Evolutionary conservation across 2,888 invertebrate species (phyloP), one percentile per base, ranked within the genome.

Genomic region (Trypoxylon attenuatum): DNA sequence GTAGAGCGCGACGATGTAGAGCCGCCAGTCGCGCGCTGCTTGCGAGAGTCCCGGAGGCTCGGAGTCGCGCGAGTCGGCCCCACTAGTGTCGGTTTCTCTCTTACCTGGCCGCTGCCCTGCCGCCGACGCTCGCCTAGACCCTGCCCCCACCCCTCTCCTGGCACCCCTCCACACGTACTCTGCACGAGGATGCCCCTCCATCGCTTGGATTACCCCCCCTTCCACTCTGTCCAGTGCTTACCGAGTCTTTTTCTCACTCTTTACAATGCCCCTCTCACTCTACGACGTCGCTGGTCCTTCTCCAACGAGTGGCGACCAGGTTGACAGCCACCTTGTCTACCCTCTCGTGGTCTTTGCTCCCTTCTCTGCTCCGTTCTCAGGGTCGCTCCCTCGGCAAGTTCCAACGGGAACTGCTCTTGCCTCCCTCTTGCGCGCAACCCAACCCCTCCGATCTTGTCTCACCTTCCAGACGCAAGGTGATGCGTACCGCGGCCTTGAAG

Each of bases 41-140:
- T 61, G 49, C 57, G 69, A 62, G 57, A 67, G 57, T 71, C 58
- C 55, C 72, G 73, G 76, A 79, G 76, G 71, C 73, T 76, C 79
- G 76, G 73, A 80, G 83, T 78, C 82, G 84, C 83, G 83, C 82
- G 82, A 82, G 82, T 82, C 83, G 81, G 84, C 84, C 82, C 83
- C 82, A 83, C 84, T 84, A 83, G 83, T 81, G 81, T 77, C 78
- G 78, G 73, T 77, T 78, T 73, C 76, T 82, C 78, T 80, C 82
- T 83, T 84, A 84, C 84, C 84, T 84, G 84, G 82, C 76, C 72
- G 77, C 76, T 72, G 76, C 77, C 75, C 75, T 73, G 76, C 77
- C 75, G 77, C 73, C 73, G 71, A 70, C 72, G 69, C 78, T 79
- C 75, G 81, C 78, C 82, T 81, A 82, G 82, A 80, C 74, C 72